Percentiles rank a stretch among this genome's conserved stretches.
Evolutionary conservation across 2,888 invertebrate species (phyloP).

Genomic region (Luperina testacea): DNA sequence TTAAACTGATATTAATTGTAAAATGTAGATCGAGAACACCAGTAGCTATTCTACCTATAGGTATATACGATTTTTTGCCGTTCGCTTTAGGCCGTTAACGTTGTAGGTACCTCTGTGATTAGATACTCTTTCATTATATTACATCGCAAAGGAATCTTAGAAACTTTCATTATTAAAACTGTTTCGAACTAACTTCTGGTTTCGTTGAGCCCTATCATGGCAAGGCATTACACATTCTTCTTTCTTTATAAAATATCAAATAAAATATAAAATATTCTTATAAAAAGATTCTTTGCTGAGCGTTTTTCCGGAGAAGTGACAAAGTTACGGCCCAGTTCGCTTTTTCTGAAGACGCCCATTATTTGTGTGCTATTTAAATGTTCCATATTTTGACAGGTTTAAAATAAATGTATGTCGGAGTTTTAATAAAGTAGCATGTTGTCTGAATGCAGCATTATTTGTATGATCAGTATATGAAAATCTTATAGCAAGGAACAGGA

Average conservation of each 20-base stretch:
- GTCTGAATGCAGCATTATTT: not conserved
- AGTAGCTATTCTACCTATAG: not conserved
- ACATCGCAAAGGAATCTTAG: constrained; percentile 41
- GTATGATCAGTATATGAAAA: not conserved
- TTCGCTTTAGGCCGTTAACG: constrained; percentile 4
- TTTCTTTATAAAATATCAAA: constrained; percentile 39
- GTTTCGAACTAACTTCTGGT: constrained; percentile 40
- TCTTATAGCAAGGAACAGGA: not conserved
- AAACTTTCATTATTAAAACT: constrained; percentile 61
- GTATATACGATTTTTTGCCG: not conserved
- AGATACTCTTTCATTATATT: constrained; percentile 43
- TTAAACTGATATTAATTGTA: not conserved
- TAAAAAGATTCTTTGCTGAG: constrained; percentile 49
- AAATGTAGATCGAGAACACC: not conserved
- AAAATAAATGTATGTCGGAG: not conserved
- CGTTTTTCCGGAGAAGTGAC: constrained; percentile 26
- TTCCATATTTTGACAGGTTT: not conserved
- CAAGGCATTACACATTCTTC: constrained; percentile 46
- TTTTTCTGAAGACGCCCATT: constrained; percentile 2
- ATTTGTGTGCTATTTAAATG: not conserved
- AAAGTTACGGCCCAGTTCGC: constrained; percentile 24
- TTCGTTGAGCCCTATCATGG: constrained; percentile 31
- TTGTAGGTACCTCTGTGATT: not conserved
- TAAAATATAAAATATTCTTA: constrained; percentile 6
- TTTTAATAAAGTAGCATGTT: not conserved